Conservation (phyloP, 2,888 invertebrate genomes). For the Meta bourneti region DNA sequence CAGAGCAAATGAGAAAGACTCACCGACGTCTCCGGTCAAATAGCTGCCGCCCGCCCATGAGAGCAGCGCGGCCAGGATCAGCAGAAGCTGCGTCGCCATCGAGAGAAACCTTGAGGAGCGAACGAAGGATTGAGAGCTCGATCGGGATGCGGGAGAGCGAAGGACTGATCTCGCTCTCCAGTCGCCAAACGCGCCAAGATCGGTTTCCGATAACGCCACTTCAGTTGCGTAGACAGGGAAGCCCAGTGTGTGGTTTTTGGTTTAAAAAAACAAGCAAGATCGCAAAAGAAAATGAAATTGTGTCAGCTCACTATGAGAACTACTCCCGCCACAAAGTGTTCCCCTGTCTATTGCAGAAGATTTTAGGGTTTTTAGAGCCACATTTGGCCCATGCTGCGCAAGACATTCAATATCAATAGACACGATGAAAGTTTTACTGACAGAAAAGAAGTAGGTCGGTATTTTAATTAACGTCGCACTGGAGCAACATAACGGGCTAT, state of each 20-base stretch:
- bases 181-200: background rate
- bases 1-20: background rate
- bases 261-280: background rate
- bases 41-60: background rate
- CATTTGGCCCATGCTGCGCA: no score
- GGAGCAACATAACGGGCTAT: no score
- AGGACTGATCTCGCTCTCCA: background rate
- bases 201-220: background rate
- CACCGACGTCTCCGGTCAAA: background rate
- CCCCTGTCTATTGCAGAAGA: no score
- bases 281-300: background rate
- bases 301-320: no score
- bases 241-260: background rate
- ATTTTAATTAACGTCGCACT: no score
- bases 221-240: background rate
- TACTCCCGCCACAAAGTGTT: no score
- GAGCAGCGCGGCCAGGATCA: background rate
- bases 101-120: background rate
- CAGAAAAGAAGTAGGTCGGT: no score
- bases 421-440: no score
- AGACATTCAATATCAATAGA: no score
- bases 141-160: background rate
- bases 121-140: no score
- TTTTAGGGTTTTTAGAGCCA: no score
- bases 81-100: conserved; percentile 5